phyloP scores from a whole-genome alignment of 2,113 vertebrate genomes.

The Neolamprologus ventralis region DNA sequence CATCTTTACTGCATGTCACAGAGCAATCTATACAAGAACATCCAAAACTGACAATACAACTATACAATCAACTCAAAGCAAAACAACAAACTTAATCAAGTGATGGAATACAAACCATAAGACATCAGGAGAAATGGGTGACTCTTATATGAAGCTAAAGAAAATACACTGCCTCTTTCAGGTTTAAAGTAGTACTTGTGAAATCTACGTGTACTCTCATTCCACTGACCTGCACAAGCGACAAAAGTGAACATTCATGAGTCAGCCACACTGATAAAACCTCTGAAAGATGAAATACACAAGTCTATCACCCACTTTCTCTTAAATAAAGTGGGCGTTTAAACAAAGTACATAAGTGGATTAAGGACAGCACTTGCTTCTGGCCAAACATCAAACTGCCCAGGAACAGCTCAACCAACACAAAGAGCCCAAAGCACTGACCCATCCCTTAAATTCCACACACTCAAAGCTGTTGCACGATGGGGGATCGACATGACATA shows the following conservation, averaged over 20 bases:
- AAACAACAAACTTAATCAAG: background rate
- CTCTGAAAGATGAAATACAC: background rate
- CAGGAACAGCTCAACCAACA: background rate
- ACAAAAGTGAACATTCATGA: background rate
- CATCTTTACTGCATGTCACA: background rate
- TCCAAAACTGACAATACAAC: background rate
- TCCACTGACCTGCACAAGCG: background rate
- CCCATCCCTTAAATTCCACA: background rate
- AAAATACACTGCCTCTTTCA: background rate
- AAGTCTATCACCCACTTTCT: background rate
- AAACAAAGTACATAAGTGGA: background rate
- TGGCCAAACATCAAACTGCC: background rate
- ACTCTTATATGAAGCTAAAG: background rate
- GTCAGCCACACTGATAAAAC: background rate
- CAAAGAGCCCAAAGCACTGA: background rate
- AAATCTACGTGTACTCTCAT: background rate
- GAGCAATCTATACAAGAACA: background rate
- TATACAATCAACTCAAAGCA: conserved; percentile 15
- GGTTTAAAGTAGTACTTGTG: background rate
- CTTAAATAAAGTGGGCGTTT: background rate
- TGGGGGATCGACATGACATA: background rate
- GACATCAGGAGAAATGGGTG: background rate
- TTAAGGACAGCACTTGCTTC: background rate
- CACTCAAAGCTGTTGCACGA: background rate
- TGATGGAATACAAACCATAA: background rate